These are phyloP conservation scores for Neelides folsomi DNA, from an alignment of 2,888 invertebrate genomes.

Conservation along the genomic window DNA sequence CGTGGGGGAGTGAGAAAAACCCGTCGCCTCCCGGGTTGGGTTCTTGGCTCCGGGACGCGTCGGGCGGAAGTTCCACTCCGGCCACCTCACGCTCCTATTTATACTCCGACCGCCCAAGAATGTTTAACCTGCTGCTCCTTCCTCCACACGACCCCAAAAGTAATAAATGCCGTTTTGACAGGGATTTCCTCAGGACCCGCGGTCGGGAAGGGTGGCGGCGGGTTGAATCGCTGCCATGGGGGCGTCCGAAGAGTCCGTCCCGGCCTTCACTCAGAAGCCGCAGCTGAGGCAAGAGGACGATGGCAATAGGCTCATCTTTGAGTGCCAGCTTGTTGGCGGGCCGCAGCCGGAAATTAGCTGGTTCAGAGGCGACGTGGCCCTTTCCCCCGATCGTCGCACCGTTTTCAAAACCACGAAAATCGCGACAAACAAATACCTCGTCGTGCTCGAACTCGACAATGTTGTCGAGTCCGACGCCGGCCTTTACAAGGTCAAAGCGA, in stretches of 20 bases:
- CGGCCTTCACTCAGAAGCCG: conserved; percentile 96
- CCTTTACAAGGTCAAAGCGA: conserved; percentile 91
- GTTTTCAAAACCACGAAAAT: conserved; percentile 77
- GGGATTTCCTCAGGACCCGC: too few relatives aligned
- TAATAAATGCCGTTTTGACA: too few relatives aligned
- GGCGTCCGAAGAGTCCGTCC: conserved; percentile 87
- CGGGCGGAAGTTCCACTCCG: too few relatives aligned
- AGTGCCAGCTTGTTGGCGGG: conserved; percentile 73
- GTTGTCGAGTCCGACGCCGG: conserved; percentile 91
- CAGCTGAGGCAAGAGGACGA: conserved; percentile 92
- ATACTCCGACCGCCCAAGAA: too few relatives aligned
- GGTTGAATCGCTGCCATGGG: conserved; percentile 46
- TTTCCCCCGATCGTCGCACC: conserved; percentile 70
- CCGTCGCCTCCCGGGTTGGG: too few relatives aligned
- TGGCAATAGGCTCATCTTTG: conserved; percentile 86
- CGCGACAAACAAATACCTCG: conserved; percentile 71
- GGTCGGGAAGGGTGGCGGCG: neutral
- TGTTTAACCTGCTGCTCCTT: too few relatives aligned
- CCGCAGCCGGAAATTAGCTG: conserved; percentile 85
- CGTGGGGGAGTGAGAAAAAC: too few relatives aligned
- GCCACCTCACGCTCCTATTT: too few relatives aligned
- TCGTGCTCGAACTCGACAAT: conserved; percentile 85
- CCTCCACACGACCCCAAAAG: too few relatives aligned
- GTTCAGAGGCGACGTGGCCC: conserved; percentile 75
- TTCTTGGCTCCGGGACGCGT: too few relatives aligned